Evolutionary conservation across 2,113 vertebrate genomes (phyloP).

Genomic region (Myiopsitta monachus): DNA sequence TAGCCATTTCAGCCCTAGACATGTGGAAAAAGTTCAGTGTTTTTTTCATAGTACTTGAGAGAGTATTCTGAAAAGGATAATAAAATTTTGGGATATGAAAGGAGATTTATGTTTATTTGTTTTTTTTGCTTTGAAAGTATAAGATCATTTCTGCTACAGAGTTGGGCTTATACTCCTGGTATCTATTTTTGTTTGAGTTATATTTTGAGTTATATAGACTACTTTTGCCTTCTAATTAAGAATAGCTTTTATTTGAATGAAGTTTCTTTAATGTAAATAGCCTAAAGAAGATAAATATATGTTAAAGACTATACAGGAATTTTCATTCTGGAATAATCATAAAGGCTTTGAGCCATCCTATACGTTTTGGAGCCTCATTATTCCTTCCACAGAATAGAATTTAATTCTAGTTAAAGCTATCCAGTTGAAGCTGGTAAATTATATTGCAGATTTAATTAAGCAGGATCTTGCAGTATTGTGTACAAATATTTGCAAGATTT

Average conservation of each 20-base stretch:
- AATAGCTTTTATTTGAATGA: background rate
- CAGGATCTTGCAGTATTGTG: background rate
- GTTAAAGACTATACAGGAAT: background rate
- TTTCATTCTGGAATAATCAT: background rate
- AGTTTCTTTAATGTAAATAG: background rate
- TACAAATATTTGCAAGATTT: background rate
- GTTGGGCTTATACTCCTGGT: background rate
- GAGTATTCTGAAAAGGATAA: background rate
- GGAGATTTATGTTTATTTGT: background rate
- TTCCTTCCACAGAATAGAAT: background rate
- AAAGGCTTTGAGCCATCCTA: background rate
- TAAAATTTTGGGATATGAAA: background rate
- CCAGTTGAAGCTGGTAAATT: background rate
- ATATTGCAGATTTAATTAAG: background rate
- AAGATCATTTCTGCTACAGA: background rate
- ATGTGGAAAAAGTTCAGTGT: background rate
- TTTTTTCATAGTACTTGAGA: background rate
- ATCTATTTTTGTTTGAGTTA: background rate
- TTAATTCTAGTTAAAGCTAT: background rate
- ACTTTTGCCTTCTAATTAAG: background rate
- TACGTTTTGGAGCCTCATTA: background rate
- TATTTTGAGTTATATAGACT: background rate
- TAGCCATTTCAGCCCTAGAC: background rate
- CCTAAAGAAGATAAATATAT: background rate
- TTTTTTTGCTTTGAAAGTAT: background rate